A percentile compares a stretch with the other conserved stretches of the same genome.
Evolutionary conservation across 2,888 invertebrate species (phyloP).

Genomic region (Salpingus planirostris): DNA sequence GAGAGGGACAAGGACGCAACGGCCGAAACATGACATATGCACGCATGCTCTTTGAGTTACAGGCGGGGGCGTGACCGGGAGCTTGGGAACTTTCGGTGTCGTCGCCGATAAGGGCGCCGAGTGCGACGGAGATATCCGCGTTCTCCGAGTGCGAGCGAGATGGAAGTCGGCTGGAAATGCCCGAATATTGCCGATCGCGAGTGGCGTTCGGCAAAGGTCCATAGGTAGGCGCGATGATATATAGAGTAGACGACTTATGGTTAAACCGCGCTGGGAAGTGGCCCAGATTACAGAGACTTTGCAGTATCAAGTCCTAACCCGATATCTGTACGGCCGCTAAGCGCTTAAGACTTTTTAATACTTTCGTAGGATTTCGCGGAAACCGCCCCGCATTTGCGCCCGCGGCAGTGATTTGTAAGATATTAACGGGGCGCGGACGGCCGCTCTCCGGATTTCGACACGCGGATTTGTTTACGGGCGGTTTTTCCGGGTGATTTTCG

Average conservation of each 20-base stretch:
- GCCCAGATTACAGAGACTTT: conserved; percentile 59
- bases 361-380: conserved; percentile 49
- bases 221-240: conserved; percentile 49
- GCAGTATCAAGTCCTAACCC: conserved; percentile 46
- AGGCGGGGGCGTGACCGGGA: conserved; percentile 31
- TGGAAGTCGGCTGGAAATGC: conserved; percentile 23
- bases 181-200: conserved; percentile 33
- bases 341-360: conserved; percentile 68
- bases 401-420: conserved; percentile 41
- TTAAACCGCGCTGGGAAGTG: conserved; percentile 69
- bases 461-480: conserved; percentile 21
- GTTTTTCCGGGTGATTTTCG: conserved; percentile 16
- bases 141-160: conserved; percentile 28
- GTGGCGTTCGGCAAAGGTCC: conserved; percentile 29
- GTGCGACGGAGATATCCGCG: conserved; percentile 15
- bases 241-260: conserved; percentile 66
- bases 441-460: conserved; percentile 28
- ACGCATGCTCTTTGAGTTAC: conserved; percentile 35
- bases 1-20: conserved; percentile 22
- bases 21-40: conserved; percentile 28
- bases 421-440: conserved; percentile 30
- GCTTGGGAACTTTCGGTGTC: conserved; percentile 25
- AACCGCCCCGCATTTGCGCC: conserved; percentile 30
- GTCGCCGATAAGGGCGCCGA: conserved; percentile 25
- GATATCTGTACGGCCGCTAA: conserved; percentile 58